A percentile compares a stretch with the other conserved stretches of the same genome.
phyloP scores from a whole-genome alignment of 1,140 invertebrate species.

The Ganaspis sp. region DNA sequence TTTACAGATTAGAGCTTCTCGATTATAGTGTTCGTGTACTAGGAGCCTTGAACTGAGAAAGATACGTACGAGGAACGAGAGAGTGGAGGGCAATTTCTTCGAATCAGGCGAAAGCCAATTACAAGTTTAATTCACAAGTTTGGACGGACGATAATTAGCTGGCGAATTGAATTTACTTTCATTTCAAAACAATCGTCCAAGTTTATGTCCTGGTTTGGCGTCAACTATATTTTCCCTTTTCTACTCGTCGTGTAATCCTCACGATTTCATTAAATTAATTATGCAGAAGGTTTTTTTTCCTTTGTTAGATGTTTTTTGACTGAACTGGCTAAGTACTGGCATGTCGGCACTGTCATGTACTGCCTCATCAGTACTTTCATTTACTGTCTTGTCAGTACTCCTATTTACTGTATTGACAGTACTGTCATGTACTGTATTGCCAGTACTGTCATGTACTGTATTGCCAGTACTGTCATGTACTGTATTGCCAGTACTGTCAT shows the following conservation, averaged over 20 bases:
- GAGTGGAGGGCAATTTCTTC: conserved; percentile 72
- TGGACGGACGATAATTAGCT: conserved; percentile 72
- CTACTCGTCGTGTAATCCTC: not conserved
- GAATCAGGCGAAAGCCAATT: conserved; percentile 74
- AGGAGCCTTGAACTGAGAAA: not conserved
- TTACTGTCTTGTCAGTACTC: too few relatives aligned
- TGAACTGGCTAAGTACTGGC: too few relatives aligned
- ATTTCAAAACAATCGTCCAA: conserved; percentile 70
- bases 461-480: too few relatives aligned
- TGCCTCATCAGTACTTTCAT: too few relatives aligned
- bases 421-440: too few relatives aligned
- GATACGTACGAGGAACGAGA: conserved; percentile 37
- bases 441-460: too few relatives aligned
- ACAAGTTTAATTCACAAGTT: conserved; percentile 75
- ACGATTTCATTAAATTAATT: conserved; percentile 1
- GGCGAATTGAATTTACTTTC: conserved; percentile 74
- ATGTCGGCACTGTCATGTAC: too few relatives aligned
- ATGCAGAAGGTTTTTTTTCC: not conserved
- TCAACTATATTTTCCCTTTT: conserved; percentile 3
- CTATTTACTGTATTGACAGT: too few relatives aligned
- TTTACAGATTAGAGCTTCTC: not conserved
- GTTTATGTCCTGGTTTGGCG: conserved; percentile 46
- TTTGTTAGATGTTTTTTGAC: too few relatives aligned
- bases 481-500: too few relatives aligned
- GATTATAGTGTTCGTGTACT: not conserved